phyloP scores from a whole-genome alignment of 1,140 invertebrate species.

The Chrysoperla carnea region DNA sequence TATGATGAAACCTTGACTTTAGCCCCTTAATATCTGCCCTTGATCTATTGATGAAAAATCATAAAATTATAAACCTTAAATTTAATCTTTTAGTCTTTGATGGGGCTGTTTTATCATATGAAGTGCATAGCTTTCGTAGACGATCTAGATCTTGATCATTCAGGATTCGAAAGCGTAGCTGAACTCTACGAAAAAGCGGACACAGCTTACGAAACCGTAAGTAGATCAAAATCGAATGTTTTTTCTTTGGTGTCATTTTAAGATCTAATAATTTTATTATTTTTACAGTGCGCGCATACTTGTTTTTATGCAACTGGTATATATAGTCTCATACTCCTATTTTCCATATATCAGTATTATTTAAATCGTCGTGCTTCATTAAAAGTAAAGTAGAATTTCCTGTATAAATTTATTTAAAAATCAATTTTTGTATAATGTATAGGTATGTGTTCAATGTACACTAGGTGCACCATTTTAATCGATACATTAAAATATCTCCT shows the following conservation, averaged over 20 bases:
- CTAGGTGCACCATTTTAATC: too few species aligned
- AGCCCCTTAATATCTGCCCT: too few species aligned
- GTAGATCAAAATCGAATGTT: constrained; percentile 4
- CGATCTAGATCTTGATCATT: constrained; percentile 52
- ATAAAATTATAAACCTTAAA: too few species aligned
- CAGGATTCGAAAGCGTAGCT: constrained; percentile 20
- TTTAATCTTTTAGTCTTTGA: constrained; percentile 69
- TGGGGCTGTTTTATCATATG: constrained; percentile 83
- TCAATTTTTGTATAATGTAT: too few species aligned
- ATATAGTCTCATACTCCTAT: constrained; percentile 66
- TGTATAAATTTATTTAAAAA: too few species aligned
- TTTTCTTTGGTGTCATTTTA: not conserved
- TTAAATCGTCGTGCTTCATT: constrained; percentile 60
- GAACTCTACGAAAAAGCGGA: constrained; percentile 48
- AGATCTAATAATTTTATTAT: not conserved
- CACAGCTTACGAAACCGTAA: too few species aligned
- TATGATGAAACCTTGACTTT: too few species aligned
- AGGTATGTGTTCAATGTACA: too few species aligned
- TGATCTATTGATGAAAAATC: too few species aligned
- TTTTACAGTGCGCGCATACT: constrained; percentile 61
- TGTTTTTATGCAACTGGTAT: constrained; percentile 86
- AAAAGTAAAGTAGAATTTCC: not conserved
- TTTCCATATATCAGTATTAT: constrained; percentile 81
- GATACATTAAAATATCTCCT: too few species aligned
- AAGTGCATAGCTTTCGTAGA: constrained; percentile 72